phyloP scores from a whole-genome alignment of 2,113 vertebrate genomes.

The Agapornis roseicollis region DNA sequence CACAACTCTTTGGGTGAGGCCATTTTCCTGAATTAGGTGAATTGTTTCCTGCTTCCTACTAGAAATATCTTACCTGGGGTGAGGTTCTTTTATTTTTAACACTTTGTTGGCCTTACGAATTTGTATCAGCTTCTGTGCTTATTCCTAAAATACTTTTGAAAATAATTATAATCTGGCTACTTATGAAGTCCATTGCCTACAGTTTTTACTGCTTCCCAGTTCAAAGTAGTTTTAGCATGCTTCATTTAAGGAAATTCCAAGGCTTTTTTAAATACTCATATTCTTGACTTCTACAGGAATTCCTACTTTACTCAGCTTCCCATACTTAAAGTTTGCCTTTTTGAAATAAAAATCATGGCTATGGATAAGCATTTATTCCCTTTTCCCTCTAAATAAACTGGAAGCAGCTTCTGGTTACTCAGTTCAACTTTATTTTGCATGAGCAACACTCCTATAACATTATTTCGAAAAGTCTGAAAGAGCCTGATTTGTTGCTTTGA shows the following conservation, averaged over 20 bases:
- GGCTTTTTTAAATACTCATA: neutral
- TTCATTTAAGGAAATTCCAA: neutral
- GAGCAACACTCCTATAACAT: neutral
- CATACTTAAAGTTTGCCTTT: neutral
- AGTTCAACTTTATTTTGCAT: neutral
- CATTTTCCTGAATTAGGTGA: neutral
- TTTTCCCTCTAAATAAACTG: neutral
- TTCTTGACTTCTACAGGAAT: neutral
- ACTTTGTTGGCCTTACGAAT: neutral
- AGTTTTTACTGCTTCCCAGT: neutral
- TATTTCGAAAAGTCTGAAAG: neutral
- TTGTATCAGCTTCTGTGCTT: neutral
- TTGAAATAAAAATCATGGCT: neutral
- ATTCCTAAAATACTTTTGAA: neutral
- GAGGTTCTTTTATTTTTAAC: neutral
- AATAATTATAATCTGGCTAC: neutral
- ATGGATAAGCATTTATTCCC: neutral
- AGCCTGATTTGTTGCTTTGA: neutral
- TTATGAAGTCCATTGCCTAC: neutral
- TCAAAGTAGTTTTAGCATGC: neutral
- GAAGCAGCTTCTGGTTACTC: neutral
- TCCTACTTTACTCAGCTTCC: neutral
- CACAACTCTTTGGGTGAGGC: neutral
- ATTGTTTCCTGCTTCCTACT: neutral
- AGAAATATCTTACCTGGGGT: neutral